A percentile compares a stretch with the other conserved stretches of the same genome.
Evolutionary conservation across 2,797 vertebrate species (phyloP).

Genomic region (Ispidina picta): DNA sequence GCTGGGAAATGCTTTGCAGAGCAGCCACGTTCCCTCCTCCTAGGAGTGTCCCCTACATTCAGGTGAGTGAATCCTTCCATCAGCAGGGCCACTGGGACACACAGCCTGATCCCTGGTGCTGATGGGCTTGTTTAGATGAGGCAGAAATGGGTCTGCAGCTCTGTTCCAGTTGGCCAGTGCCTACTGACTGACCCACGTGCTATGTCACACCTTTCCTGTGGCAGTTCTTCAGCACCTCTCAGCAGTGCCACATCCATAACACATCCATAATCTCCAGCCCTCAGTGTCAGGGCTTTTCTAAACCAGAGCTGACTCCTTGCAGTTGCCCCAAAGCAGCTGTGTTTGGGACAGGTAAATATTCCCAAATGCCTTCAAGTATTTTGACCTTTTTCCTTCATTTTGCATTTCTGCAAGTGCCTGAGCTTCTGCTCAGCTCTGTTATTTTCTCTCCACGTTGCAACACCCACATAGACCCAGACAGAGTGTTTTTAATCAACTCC

Average conservation of each 20-base stretch:
- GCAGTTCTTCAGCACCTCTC: conserved; percentile 3
- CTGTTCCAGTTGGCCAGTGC: not conserved
- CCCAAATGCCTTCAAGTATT: not conserved
- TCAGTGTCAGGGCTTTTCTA: not conserved
- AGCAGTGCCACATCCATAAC: not conserved
- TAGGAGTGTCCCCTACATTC: not conserved
- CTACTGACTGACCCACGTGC: not conserved
- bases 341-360: not conserved
- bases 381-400: not conserved
- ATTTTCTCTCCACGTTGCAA: not conserved
- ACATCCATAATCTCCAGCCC: not conserved
- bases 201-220: not conserved
- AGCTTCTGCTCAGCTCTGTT: not conserved
- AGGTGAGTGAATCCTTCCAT: not conserved
- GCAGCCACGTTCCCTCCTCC: not conserved
- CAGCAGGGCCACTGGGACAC: not conserved
- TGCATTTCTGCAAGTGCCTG: not conserved
- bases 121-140: not conserved
- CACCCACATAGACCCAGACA: not conserved
- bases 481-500: not conserved
- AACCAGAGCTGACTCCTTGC: not conserved
- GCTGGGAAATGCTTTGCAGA: not conserved
- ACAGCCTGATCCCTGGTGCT: not conserved
- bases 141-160: not conserved
- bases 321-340: not conserved